phyloP scores from a whole-genome alignment of 2,113 vertebrate species.

The Hemicordylus capensis region DNA sequence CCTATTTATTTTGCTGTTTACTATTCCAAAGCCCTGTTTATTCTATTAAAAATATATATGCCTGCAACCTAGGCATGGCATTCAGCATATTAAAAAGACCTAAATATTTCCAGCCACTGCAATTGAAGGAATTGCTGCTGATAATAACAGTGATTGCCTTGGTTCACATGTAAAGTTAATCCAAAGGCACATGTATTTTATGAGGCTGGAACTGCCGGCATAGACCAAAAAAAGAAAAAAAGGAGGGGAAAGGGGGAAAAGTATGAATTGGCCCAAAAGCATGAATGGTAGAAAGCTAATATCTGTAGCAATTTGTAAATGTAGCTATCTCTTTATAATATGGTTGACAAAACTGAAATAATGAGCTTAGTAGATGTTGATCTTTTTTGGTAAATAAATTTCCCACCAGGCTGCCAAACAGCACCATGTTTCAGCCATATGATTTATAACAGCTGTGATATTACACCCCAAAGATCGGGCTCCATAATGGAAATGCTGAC shows the following conservation, averaged over 20 bases:
- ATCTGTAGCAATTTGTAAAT: neutral
- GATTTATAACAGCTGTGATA: conserved; percentile 26
- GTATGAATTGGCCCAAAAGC: neutral
- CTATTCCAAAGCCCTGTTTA: neutral
- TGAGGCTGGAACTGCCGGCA: neutral
- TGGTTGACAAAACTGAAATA: neutral
- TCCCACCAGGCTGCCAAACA: neutral
- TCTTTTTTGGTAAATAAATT: neutral
- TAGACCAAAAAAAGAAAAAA: neutral
- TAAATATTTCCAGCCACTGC: neutral
- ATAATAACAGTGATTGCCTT: neutral
- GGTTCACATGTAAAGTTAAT: neutral
- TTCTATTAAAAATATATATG: neutral
- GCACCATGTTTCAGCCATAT: neutral
- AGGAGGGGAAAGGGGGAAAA: no score
- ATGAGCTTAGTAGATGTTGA: neutral
- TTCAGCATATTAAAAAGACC: neutral
- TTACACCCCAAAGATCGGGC: neutral
- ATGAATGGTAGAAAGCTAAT: neutral
- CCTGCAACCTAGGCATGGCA: neutral
- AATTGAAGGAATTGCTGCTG: neutral
- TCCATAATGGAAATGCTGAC: conserved; percentile 24
- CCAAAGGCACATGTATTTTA: neutral
- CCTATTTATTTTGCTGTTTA: neutral
- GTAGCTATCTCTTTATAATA: neutral